These are phyloP conservation scores for Setophaga coronata DNA, from an alignment of 2,113 vertebrate genomes.

Conservation along the genomic window DNA sequence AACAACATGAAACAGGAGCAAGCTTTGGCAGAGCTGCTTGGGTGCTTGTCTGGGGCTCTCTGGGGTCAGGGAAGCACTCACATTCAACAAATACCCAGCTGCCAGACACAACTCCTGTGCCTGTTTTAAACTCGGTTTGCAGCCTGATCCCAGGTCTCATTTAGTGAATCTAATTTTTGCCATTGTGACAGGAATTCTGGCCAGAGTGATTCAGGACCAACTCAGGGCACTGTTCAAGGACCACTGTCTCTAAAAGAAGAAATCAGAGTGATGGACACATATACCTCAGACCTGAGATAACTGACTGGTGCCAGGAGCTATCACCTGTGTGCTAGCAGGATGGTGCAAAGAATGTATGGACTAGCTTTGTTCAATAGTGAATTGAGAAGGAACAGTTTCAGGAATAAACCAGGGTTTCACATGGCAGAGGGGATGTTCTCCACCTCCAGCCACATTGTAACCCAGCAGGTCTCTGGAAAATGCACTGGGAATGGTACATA, in stretches of 20 bases:
- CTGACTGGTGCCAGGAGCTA: background rate
- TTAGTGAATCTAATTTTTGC: background rate
- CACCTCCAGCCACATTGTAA: background rate
- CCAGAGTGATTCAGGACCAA: background rate
- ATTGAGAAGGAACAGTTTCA: background rate
- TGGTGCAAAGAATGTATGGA: background rate
- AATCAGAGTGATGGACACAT: accelerated
- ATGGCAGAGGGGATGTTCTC: background rate
- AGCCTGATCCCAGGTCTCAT: background rate
- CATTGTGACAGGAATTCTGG: background rate
- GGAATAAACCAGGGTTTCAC: background rate
- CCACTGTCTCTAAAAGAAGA: background rate
- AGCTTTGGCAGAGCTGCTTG: background rate
- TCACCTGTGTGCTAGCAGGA: background rate
- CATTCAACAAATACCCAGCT: background rate
- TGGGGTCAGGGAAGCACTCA: background rate
- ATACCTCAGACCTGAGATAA: background rate
- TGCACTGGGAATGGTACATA: accelerated
- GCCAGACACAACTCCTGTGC: background rate
- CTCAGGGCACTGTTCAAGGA: background rate
- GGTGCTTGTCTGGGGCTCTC: background rate
- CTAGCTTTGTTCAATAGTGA: background rate
- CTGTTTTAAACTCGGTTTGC: background rate
- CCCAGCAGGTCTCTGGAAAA: background rate
- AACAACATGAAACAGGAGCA: background rate